A percentile compares a stretch with the other conserved stretches of the same genome.
Conservation (phyloP, 2,888 invertebrate species). For the Sphaerophoria rueppellii region DNA sequence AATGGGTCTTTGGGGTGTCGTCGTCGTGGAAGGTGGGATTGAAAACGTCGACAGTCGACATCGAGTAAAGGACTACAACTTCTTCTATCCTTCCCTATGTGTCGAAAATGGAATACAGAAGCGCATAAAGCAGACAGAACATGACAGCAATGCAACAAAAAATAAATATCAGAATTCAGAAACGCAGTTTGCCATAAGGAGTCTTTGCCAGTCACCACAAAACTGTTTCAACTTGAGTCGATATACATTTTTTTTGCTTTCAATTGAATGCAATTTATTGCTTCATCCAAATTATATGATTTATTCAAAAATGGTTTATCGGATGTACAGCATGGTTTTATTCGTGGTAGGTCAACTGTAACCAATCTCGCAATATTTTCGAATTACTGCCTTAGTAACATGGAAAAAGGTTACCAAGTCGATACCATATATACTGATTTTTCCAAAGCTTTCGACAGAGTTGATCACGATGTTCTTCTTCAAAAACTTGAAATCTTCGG, state of each 20-base stretch:
- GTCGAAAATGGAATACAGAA: constrained; percentile 1
- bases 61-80: constrained; percentile 61
- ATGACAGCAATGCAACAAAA: neutral
- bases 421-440: too few relatives aligned
- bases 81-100: neutral
- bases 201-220: neutral
- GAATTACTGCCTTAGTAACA: too few relatives aligned
- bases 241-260: too few relatives aligned
- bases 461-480: too few relatives aligned
- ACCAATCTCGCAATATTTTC: too few relatives aligned
- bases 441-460: too few relatives aligned
- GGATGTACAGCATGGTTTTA: too few relatives aligned
- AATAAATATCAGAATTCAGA: neutral
- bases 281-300: too few relatives aligned
- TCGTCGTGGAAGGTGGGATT: constrained; percentile 28
- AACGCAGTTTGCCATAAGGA: constrained; percentile 11
- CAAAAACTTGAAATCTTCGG: too few relatives aligned
- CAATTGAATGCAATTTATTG: neutral
- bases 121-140: neutral
- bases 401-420: too few relatives aligned
- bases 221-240: constrained; percentile 8
- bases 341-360: too few relatives aligned
- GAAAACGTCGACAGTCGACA: constrained; percentile 61
- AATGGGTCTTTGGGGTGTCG: neutral
- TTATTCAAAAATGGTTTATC: too few relatives aligned